phyloP scores from a whole-genome alignment of 2,113 vertebrate species.

The Cnemophilus loriae region DNA sequence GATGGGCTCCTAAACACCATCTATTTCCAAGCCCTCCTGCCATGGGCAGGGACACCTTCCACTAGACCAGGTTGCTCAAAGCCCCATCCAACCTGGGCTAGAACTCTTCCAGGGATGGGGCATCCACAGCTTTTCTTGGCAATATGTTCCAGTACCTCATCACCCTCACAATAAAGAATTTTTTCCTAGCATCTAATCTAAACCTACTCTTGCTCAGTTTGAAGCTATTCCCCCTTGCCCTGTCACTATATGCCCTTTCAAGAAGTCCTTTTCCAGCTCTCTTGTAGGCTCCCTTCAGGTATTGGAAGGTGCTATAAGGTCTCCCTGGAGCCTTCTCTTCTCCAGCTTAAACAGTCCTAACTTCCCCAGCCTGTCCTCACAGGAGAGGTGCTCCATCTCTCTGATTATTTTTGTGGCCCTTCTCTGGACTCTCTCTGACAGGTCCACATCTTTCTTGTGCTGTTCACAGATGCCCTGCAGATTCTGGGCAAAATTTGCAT shows the following conservation, averaged over 20 bases:
- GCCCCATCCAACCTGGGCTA: neutral
- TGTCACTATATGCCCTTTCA: neutral
- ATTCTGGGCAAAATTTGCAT: neutral
- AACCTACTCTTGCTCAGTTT: neutral
- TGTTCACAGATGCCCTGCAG: neutral
- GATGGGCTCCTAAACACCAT: neutral
- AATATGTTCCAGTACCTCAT: neutral
- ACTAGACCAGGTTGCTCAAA: neutral
- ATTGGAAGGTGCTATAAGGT: neutral
- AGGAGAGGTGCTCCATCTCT: neutral
- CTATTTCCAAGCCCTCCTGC: rapidly evolving
- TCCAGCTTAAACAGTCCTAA: neutral
- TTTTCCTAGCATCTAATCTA: neutral
- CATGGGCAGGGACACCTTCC: neutral
- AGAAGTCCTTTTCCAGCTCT: neutral
- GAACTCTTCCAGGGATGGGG: neutral
- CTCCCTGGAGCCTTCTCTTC: neutral
- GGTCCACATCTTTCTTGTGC: neutral
- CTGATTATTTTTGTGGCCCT: neutral
- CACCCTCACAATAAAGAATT: neutral
- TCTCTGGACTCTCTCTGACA: neutral
- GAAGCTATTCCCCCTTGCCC: neutral
- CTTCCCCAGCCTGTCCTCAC: neutral
- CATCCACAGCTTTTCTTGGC: neutral
- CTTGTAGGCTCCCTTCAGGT: neutral